These are phyloP conservation scores for Drosophila vallismaia DNA, from an alignment of 2,888 invertebrate species.

Conservation along the genomic window DNA sequence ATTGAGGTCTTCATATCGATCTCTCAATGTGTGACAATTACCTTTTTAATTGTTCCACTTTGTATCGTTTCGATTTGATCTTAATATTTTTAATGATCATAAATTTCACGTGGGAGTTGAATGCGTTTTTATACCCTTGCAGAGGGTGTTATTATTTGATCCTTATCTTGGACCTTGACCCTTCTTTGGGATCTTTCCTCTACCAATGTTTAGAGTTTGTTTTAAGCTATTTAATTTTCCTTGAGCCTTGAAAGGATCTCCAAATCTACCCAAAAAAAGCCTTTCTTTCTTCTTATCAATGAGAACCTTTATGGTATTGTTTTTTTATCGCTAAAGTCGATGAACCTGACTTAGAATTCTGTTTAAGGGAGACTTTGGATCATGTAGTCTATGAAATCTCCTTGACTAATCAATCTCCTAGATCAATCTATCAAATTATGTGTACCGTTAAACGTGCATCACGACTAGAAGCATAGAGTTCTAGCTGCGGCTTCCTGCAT, in stretches of 20 bases:
- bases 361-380: neutral
- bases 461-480: conserved; percentile 32
- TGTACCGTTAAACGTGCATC: conserved; percentile 31
- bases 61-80: conserved; percentile 25
- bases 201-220: too few species aligned
- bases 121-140: conserved; percentile 13
- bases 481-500: conserved; percentile 52
- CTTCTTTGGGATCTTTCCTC: too few species aligned
- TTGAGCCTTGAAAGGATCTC: too few species aligned
- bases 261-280: too few species aligned
- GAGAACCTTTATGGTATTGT: conserved; percentile 21
- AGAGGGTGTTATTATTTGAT: too few species aligned
- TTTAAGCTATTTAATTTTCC: too few species aligned
- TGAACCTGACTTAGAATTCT: conserved; percentile 50
- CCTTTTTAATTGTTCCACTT: conserved; percentile 62
- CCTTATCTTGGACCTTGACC: too few species aligned
- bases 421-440: conserved; percentile 15
- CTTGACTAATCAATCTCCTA: conserved; percentile 10
- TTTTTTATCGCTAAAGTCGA: conserved; percentile 39
- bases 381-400: neutral
- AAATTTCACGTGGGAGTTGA: conserved; percentile 34
- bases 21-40: conserved; percentile 67
- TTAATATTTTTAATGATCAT: conserved; percentile 17
- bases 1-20: conserved; percentile 45
- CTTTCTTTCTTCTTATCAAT: conserved; percentile 18